Conservation (phyloP, 2,888 invertebrate genomes). For the Omphaloscelis lunosa region DNA sequence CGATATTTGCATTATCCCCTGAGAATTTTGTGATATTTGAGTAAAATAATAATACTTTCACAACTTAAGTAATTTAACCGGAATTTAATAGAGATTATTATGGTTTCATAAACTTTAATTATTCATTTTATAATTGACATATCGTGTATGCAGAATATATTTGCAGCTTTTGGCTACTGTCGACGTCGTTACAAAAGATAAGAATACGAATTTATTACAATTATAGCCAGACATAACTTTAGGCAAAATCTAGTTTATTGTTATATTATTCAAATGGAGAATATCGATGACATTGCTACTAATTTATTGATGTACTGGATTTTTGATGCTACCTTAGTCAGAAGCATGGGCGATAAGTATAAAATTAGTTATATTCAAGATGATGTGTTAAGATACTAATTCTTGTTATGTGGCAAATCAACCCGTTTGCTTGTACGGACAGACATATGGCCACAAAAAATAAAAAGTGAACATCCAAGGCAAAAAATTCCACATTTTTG, state of each 20-base stretch:
- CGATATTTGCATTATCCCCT: conserved; percentile 34
- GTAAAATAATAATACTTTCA: conserved; percentile 26
- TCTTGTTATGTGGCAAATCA: not conserved
- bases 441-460: not conserved
- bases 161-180: conserved; percentile 56
- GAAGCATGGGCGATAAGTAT: conserved; percentile 9
- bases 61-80: conserved; percentile 17
- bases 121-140: conserved; percentile 58
- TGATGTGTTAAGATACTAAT: conserved; percentile 9
- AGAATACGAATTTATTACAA: conserved; percentile 58
- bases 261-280: conserved; percentile 55
- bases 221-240: conserved; percentile 40
- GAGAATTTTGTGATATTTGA: conserved; percentile 52
- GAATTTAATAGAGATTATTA: conserved; percentile 13
- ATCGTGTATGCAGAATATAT: conserved; percentile 55
- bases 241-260: conserved; percentile 55
- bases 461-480: not conserved
- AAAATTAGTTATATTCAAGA: conserved; percentile 18
- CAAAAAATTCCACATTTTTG: not conserved
- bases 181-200: conserved; percentile 55
- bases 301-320: conserved; percentile 53
- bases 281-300: conserved; percentile 53
- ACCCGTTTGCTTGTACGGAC: not conserved
- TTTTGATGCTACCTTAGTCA: conserved; percentile 40
- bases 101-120: conserved; percentile 44